These are phyloP conservation scores for Drosophila pandora DNA, from an alignment of 1,140 invertebrate genomes.

Conservation along the genomic window DNA sequence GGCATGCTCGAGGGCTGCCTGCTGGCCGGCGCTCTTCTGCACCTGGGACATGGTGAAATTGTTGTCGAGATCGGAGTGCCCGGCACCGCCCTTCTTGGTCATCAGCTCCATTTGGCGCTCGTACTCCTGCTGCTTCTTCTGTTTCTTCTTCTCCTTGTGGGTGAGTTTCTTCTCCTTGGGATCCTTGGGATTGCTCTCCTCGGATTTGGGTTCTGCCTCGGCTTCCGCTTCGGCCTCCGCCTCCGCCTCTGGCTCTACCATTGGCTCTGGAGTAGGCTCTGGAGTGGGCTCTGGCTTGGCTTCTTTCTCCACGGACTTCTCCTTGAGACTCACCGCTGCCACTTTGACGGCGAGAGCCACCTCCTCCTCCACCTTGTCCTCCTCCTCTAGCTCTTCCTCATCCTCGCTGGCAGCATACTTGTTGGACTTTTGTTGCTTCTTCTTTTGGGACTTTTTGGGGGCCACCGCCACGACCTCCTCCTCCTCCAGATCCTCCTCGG, in stretches of 20 bases:
- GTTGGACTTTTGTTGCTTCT: slow-evolving; percentile 49
- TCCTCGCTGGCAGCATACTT: slow-evolving; percentile 56
- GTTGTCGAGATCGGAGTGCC: slow-evolving; percentile 93
- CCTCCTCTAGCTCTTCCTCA: slow-evolving; percentile 55
- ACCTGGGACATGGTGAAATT: slow-evolving; percentile 98
- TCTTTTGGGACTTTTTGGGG: slow-evolving; percentile 64
- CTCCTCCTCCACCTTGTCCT: slow-evolving; percentile 11
- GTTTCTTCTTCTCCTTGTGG: slow-evolving; percentile 97
- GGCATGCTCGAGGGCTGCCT: slow-evolving; percentile 94
- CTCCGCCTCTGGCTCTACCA: neutral
- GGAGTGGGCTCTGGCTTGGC: slow-evolving; percentile 17
- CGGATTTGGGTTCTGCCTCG: slow-evolving; percentile 45
- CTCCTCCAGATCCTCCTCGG: slow-evolving; percentile 22
- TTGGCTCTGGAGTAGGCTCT: slow-evolving; percentile 12
- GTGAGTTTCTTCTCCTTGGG: slow-evolving; percentile 90
- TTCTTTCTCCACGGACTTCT: slow-evolving; percentile 13
- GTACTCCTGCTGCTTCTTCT: slow-evolving; percentile 96
- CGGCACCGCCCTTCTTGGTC: slow-evolving; percentile 94
- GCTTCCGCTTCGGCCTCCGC: slow-evolving; percentile 1
- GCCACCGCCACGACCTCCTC: slow-evolving; percentile 28
- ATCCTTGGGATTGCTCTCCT: slow-evolving; percentile 41
- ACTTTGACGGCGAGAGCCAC: slow-evolving; percentile 16
- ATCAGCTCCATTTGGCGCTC: slow-evolving; percentile 95
- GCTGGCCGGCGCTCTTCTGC: slow-evolving; percentile 93
- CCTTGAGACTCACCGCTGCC: slow-evolving; percentile 19